A percentile compares a stretch with the other conserved stretches of the same genome.
Conservation (phyloP, 1,140 invertebrate species). For the Metaphire vulgaris region DNA sequence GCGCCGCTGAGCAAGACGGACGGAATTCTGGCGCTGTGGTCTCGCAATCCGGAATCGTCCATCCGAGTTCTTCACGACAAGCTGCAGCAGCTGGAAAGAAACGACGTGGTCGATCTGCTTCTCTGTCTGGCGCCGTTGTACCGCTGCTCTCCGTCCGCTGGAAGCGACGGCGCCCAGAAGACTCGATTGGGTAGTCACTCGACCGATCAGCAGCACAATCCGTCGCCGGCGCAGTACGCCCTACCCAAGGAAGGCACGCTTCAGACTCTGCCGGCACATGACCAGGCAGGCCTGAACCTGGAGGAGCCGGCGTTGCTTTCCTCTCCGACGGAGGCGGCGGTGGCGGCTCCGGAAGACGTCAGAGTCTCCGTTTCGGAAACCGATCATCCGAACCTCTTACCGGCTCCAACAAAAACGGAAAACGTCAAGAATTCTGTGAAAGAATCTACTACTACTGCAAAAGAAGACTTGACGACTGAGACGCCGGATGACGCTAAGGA, state of each 20-base stretch:
- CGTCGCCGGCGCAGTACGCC: neutral
- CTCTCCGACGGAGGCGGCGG: too few species aligned
- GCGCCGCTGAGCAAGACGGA: slow-evolving; percentile 52
- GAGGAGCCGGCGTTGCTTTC: too few species aligned
- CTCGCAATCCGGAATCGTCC: slow-evolving; percentile 46
- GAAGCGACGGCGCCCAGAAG: neutral
- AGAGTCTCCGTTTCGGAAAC: too few species aligned
- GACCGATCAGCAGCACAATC: neutral
- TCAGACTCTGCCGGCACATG: neutral
- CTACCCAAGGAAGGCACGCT: neutral
- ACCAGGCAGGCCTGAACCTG: too few species aligned
- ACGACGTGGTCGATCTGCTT: slow-evolving; percentile 56
- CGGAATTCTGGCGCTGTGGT: slow-evolving; percentile 55
- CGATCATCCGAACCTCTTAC: too few species aligned
- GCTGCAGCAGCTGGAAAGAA: slow-evolving; percentile 54
- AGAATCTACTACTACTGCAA: too few species aligned
- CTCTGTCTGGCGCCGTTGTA: slow-evolving; percentile 53
- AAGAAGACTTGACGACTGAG: too few species aligned
- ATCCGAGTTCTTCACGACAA: slow-evolving; percentile 52
- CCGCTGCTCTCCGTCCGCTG: slow-evolving; percentile 28
- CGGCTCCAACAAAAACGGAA: too few species aligned
- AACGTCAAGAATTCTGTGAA: too few species aligned
- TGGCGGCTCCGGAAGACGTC: too few species aligned
- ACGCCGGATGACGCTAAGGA: too few species aligned
- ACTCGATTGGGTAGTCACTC: neutral